Evolutionary conservation across 2,797 vertebrate genomes (phyloP), one percentile per base, ranked within the genome.

Genomic region (Labeo calbasu): DNA sequence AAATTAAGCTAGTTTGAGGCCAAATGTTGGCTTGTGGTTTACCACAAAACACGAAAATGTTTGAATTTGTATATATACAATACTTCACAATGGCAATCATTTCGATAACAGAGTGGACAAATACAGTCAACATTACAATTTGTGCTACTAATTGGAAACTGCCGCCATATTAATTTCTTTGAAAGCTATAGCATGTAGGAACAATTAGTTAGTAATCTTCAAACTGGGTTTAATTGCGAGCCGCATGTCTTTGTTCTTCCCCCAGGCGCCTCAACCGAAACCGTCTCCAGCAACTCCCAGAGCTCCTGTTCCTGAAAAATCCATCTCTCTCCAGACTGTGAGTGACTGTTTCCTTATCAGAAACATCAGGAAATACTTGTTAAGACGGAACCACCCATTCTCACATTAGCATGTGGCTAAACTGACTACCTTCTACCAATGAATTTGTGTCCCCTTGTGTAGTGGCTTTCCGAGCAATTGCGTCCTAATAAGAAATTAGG

Each of bases 251-350:
- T 23, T 32, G 53, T 61, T n/a, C 40, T 21, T 70, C 48, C 50
- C 28, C 46, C 48, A 98, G 97, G 15, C 96, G 97, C 2, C 94
- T 98, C 86, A 98, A 98, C 93, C 95, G 95, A 87, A 98, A 98
- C 87, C 96, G 93, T 86, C 95, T 98, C 72, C 95, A 95, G 43
- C 90, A 91, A 2, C 83, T 98, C 69, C 96, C 97, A 0, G 97
- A 98, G 86, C 94, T 99, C 59, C 95, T 99, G 69, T 98, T 98
- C 88, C 97, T 98, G 93, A 97, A 97, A 90, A 99, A 97, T 53
- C 96, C 97, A 86, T 95, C 92, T 0, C 92, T 99, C 83, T 96
- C 94, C 0, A 94, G 97, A 88, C 94, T 98, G 97, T 98, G 88
- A 98, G 97, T 98, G 86, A 50, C 10, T 25, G 32, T 9, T 82